These are phyloP conservation scores for Pogonomyrmex barbatus DNA, from an alignment of 1,140 invertebrate species.

Conservation along the genomic window DNA sequence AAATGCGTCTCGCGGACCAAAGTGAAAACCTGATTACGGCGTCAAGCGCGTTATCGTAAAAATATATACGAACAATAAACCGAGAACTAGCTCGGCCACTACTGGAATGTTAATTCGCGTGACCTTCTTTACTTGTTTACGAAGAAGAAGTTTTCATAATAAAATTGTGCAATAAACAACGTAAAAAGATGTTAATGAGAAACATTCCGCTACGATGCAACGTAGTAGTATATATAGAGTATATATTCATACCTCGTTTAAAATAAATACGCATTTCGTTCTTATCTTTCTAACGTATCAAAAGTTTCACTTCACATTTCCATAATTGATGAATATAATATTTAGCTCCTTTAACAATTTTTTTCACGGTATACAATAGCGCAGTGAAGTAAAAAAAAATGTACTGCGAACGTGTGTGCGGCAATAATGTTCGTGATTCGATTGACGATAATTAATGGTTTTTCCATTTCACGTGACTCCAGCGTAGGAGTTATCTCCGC, in stretches of 20 bases:
- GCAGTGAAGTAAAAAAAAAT: neutral
- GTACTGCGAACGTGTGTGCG: neutral
- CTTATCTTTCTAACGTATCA: conserved; percentile 6
- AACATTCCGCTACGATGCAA: conserved; percentile 1
- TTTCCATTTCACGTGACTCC: conserved; percentile 45
- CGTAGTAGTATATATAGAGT: neutral
- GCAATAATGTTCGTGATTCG: conserved; percentile 45
- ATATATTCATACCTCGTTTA: neutral
- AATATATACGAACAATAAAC: conserved; percentile 51
- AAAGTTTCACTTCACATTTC: neutral
- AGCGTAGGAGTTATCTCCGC: conserved; percentile 34
- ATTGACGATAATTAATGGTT: conserved; percentile 59
- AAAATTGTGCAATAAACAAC: conserved; percentile 28
- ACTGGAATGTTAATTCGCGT: conserved; percentile 55
- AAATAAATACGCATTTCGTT: neutral
- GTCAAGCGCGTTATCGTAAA: conserved; percentile 37
- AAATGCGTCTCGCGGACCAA: conserved; percentile 5
- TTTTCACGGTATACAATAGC: neutral
- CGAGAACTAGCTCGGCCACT: conserved; percentile 40
- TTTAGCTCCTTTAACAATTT: conserved; percentile 14
- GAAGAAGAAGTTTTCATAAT: conserved; percentile 29
- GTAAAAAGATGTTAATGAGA: conserved; percentile 23
- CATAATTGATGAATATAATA: conserved; percentile 36
- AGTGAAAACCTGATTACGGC: conserved; percentile 25
- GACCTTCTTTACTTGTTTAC: conserved; percentile 49